phyloP scores from a whole-genome alignment of 2,113 vertebrate species.

The Myotis davidii region DNA sequence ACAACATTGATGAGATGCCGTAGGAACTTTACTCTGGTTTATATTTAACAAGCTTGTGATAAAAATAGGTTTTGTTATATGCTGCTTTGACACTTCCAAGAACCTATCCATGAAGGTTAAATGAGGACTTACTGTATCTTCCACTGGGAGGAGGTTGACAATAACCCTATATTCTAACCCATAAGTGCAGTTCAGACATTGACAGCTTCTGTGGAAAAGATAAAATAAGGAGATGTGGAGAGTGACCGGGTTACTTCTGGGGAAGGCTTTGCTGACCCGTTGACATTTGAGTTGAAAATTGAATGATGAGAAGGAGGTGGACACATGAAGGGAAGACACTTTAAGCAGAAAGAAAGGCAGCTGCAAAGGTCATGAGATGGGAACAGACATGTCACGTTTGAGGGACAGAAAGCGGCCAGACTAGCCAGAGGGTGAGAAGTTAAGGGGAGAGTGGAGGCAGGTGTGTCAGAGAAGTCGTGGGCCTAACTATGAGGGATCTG shows the following conservation, averaged over 20 bases:
- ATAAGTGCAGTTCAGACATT: neutral
- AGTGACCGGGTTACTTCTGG: neutral
- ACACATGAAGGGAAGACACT: neutral
- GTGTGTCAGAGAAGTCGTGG: neutral
- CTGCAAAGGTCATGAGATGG: neutral
- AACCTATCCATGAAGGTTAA: neutral
- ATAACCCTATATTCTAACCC: neutral
- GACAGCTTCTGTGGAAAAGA: neutral
- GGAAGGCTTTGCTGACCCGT: neutral
- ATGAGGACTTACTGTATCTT: neutral
- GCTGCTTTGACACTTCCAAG: neutral
- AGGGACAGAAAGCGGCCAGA: neutral
- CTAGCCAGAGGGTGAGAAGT: neutral
- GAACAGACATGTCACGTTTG: neutral
- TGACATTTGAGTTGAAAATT: neutral
- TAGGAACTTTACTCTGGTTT: neutral
- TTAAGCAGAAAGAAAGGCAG: neutral
- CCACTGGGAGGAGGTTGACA: neutral
- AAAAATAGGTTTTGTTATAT: neutral
- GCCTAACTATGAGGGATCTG: neutral
- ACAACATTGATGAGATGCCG: neutral
- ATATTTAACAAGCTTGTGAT: neutral
- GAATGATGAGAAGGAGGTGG: neutral
- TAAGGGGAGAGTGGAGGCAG: neutral
- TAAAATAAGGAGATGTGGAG: no score